A percentile compares a stretch with the other conserved stretches of the same genome.
Evolutionary conservation across 2,797 vertebrate genomes (phyloP).

Genomic region (Diceros bicornis): DNA sequence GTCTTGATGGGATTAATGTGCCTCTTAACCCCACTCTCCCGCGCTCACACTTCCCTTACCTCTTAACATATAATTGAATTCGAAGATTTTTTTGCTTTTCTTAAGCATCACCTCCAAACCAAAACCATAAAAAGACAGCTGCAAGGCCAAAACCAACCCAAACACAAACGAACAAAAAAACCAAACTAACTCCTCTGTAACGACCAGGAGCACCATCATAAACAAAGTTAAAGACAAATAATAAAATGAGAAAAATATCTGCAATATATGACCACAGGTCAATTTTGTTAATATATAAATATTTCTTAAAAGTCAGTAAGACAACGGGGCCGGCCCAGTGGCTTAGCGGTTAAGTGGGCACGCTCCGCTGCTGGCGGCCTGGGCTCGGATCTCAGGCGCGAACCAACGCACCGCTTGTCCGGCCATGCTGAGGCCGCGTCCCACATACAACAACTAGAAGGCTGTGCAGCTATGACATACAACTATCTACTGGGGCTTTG

Average conservation of each 20-base stretch:
- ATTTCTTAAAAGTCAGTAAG: neutral
- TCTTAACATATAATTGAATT: neutral
- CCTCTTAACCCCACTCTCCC: neutral
- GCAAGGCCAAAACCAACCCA: neutral
- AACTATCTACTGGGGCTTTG: too few relatives aligned
- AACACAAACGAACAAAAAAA: neutral
- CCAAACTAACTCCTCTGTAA: neutral
- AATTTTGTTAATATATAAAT: constrained; percentile 14
- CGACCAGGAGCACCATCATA: neutral
- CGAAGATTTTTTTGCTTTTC: neutral
- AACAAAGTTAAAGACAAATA: neutral
- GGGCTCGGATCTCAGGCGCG: too few relatives aligned
- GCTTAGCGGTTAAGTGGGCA: too few relatives aligned
- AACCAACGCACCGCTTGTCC: too few relatives aligned
- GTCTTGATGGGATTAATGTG: neutral
- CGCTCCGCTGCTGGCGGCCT: too few relatives aligned
- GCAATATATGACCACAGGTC: neutral
- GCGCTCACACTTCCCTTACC: neutral
- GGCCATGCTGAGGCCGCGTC: too few relatives aligned
- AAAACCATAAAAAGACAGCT: constrained; percentile 1
- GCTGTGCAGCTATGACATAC: too few relatives aligned
- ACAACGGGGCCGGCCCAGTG: neutral
- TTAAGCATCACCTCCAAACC: neutral
- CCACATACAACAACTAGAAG: too few relatives aligned
- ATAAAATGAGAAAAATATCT: constrained; percentile 1